Evolutionary conservation across 2,113 vertebrate genomes (phyloP), one percentile per base, ranked within the genome.

Genomic region (Antigone vipio): DNA sequence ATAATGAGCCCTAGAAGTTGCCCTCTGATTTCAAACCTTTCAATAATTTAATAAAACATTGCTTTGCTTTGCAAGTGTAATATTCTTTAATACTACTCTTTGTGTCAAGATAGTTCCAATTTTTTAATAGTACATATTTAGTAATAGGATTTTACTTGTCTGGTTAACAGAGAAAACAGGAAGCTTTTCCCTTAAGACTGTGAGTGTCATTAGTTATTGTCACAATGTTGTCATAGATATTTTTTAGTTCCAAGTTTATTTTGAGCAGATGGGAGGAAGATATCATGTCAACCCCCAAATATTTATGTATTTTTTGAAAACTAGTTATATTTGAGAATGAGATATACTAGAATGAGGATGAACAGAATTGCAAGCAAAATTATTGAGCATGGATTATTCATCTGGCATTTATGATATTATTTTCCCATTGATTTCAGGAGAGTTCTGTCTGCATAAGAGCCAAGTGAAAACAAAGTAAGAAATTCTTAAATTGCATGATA

Each of bases 191-290:
- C 52, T 68, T 55, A 45, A 26, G 56, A 49, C n/a, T 42, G 16
- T 83, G 72, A 47, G 12, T 93, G 75, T 85, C 63, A 69, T 93
- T 96, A 90, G 59, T 76, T 73, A 79, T 87, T 87, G 92, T 92
- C 81, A 82, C 64, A 82, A 49, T 85, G 77, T 94, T 92, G 80
- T 79, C 74, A 67, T 75, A 88, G 58, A 69, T 88, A 49, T 47
- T 56, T 87, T 94, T 95, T 89, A 85, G 59, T 93, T 97, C 85
- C 82, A 94, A 85, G 30, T 92, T 83, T 79, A 76, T 90, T 94
- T 93, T 90, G 88, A 97, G 90, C 90, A 94, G 85, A 94, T 94
- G 92, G 93, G 72, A 93, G 47, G 71, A 89, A 95, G 47, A 30
- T 88, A 83, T 4, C 34, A 52, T 82, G 69, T 78, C 80, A 88